Conservation (phyloP, 2,113 vertebrate species). For the Hippocampus mohnikei region DNA sequence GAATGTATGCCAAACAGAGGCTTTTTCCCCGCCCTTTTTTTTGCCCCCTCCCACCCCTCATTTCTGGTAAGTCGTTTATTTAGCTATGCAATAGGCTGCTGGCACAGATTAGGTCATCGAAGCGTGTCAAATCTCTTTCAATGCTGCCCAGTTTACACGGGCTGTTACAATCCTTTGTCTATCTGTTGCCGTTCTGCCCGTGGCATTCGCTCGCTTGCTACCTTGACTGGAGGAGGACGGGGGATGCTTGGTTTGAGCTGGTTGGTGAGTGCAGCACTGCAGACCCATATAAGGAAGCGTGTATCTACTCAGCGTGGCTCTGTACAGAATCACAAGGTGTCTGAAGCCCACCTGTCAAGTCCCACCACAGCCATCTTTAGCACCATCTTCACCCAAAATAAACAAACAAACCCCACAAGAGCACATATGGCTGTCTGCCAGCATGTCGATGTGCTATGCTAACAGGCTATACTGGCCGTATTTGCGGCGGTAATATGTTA, state of each 20-base stretch:
- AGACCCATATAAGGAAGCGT: constrained; percentile 53
- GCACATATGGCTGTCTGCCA: constrained; percentile 27
- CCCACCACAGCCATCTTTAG: constrained; percentile 40
- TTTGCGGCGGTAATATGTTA: constrained; percentile 56
- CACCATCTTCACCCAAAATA: constrained; percentile 32
- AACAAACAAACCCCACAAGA: constrained; percentile 9
- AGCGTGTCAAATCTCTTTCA: constrained; percentile 6
- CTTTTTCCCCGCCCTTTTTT: too few relatives aligned
- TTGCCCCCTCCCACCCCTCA: neutral
- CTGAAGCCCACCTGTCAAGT: constrained; percentile 59
- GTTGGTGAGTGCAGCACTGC: constrained; percentile 11
- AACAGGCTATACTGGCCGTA: constrained; percentile 40
- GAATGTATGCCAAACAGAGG: neutral
- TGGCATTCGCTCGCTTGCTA: constrained; percentile 32
- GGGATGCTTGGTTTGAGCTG: constrained; percentile 13
- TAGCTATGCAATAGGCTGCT: constrained; percentile 17
- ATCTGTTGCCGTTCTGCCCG: constrained; percentile 22
- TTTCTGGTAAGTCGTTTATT: constrained; percentile 23
- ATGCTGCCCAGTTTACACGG: constrained; percentile 23
- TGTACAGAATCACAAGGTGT: constrained; percentile 62
- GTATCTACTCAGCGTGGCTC: constrained; percentile 32
- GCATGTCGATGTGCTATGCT: constrained; percentile 42
- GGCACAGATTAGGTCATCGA: constrained; percentile 8
- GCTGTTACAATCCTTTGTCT: constrained; percentile 26
- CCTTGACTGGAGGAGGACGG: constrained; percentile 30